phyloP scores from a whole-genome alignment of 2,888 invertebrate genomes.

The Limulus polyphemus region DNA sequence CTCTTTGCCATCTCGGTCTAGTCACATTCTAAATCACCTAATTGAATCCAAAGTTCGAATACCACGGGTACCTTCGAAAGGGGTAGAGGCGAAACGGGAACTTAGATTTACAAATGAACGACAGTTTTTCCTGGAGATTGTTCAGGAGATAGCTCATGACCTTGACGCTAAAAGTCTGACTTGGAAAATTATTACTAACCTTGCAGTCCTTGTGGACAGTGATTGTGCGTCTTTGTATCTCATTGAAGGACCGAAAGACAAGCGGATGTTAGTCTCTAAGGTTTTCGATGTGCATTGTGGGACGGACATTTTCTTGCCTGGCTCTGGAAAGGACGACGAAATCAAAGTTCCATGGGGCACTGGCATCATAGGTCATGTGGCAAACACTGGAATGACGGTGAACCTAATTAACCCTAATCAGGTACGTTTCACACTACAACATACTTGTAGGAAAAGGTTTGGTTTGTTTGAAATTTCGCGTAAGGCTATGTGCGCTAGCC shows the following conservation, averaged over 20 bases:
- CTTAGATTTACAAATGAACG: slow-evolving; percentile 37
- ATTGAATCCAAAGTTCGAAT: slow-evolving; percentile 43
- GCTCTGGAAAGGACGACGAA: slow-evolving; percentile 37
- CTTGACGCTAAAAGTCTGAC: slow-evolving; percentile 42
- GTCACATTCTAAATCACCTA: slow-evolving; percentile 42
- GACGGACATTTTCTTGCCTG: slow-evolving; percentile 38
- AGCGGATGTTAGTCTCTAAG: slow-evolving; percentile 42
- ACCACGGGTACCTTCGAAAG: slow-evolving; percentile 41
- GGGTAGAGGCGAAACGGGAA: slow-evolving; percentile 39
- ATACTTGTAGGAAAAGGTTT: too few species aligned
- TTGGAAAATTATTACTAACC: slow-evolving; percentile 41
- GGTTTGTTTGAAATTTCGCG: too few species aligned
- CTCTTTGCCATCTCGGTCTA: slow-evolving; percentile 42
- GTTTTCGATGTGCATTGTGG: slow-evolving; percentile 43
- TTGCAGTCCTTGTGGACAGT: slow-evolving; percentile 40
- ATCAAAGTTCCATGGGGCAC: slow-evolving; percentile 43
- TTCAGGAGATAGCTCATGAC: slow-evolving; percentile 44
- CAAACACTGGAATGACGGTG: slow-evolving; percentile 41
- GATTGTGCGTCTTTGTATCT: slow-evolving; percentile 43
- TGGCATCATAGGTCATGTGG: slow-evolving; percentile 43
- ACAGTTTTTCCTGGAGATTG: slow-evolving; percentile 43
- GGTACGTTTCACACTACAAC: too few species aligned
- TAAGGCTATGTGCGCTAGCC: too few species aligned
- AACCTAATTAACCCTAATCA: slow-evolving; percentile 40
- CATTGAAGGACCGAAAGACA: slow-evolving; percentile 39